Evolutionary conservation across 2,797 vertebrate species (phyloP).

Genomic region (Anguilla obscura): DNA sequence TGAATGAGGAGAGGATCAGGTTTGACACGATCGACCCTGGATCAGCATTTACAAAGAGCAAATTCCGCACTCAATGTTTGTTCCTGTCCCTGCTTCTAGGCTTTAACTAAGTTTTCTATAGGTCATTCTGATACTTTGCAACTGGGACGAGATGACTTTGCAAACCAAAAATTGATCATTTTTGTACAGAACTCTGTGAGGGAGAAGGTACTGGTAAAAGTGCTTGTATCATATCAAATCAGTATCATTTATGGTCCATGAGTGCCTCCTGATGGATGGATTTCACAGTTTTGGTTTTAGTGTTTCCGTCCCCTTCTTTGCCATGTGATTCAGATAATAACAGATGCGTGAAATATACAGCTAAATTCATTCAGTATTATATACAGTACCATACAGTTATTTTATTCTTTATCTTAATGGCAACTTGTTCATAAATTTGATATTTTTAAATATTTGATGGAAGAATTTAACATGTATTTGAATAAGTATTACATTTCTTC

Average conservation of each 20-base stretch:
- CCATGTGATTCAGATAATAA: background rate
- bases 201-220: background rate
- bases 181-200: background rate
- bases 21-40: background rate
- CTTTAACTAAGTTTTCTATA: background rate
- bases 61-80: background rate
- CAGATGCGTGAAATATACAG: background rate
- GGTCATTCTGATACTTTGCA: background rate
- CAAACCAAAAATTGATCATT: background rate
- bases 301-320: background rate
- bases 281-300: background rate
- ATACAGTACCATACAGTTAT: background rate
- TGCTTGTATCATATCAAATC: background rate
- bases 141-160: background rate
- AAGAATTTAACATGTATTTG: background rate
- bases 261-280: conserved; percentile 31
- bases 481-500: background rate
- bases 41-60: background rate
- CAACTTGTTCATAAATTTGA: background rate
- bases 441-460: background rate
- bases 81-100: background rate
- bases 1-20: background rate
- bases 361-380: background rate
- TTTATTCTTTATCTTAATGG: no score
- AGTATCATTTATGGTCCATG: conserved; percentile 6